These are phyloP conservation scores for Octonoba sinensis DNA, from an alignment of 2,888 invertebrate species.

Conservation along the genomic window DNA sequence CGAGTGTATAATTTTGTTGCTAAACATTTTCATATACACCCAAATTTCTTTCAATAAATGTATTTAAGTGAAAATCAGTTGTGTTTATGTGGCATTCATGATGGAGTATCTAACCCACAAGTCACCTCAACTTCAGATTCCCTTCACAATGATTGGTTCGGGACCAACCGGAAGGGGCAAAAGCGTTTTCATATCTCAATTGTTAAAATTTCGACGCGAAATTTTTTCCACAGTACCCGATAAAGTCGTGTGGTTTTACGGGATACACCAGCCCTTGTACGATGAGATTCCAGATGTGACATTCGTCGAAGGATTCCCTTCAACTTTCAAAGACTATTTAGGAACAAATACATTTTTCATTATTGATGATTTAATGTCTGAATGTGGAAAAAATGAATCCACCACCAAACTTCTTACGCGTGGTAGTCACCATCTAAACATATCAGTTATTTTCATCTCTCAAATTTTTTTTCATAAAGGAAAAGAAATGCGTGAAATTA, in stretches of 20 bases:
- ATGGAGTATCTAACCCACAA: conserved; percentile 9
- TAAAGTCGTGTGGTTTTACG: conserved; percentile 21
- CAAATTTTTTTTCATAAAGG: no score
- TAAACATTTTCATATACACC: no score
- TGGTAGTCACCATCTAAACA: no score
- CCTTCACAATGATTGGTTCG: conserved; percentile 12
- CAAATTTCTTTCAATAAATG: no score
- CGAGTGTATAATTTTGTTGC: no score
- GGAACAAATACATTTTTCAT: neutral
- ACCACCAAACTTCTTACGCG: no score
- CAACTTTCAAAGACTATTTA: neutral
- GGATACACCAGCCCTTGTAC: conserved; percentile 18
- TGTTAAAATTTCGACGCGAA: conserved; percentile 6
- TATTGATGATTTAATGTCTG: conserved; percentile 29
- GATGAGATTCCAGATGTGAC: conserved; percentile 1
- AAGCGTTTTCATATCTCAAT: neutral
- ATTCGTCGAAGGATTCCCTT: conserved; percentile 15
- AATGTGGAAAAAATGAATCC: no score
- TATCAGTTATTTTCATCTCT: no score
- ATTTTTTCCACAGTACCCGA: neutral
- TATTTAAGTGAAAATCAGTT: no score
- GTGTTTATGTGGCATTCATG: neutral
- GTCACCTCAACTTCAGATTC: neutral
- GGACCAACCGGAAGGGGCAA: conserved; percentile 23
- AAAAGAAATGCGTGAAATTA: no score